phyloP scores from a whole-genome alignment of 2,797 vertebrate species.

The Acipenser oxyrinchus region DNA sequence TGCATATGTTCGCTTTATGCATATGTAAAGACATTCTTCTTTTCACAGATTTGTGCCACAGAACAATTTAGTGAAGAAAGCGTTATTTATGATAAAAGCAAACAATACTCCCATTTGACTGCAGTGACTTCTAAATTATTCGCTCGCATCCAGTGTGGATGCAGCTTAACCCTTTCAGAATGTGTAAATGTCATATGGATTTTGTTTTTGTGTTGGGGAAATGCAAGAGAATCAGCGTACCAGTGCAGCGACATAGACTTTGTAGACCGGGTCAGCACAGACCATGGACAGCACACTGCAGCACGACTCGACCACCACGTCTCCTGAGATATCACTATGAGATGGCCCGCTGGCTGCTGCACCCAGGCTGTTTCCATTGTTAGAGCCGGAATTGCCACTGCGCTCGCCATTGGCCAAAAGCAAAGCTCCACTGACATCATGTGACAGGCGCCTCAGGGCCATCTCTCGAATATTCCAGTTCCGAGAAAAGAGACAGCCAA shows the following conservation, averaged over 20 bases:
- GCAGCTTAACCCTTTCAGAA: not conserved
- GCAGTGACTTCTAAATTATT: too few relatives aligned
- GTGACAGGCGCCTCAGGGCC: conserved; percentile 77
- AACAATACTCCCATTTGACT: too few relatives aligned
- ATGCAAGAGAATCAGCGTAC: conserved; percentile 52
- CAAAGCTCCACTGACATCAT: conserved; percentile 79
- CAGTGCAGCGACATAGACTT: conserved; percentile 85
- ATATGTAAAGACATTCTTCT: too few relatives aligned
- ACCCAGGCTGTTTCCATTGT: conserved; percentile 39
- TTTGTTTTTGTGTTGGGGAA: not conserved
- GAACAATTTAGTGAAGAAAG: too few relatives aligned
- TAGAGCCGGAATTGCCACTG: conserved; percentile 60
- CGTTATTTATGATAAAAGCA: too few relatives aligned
- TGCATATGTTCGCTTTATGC: too few relatives aligned
- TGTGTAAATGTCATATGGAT: not conserved
- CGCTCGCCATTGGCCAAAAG: conserved; percentile 79
- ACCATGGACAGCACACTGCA: conserved; percentile 80
- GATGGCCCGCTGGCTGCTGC: conserved; percentile 46
- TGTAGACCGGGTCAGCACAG: conserved; percentile 84
- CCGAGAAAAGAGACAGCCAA: conserved; percentile 81
- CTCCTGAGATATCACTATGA: conserved; percentile 62
- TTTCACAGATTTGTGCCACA: too few relatives aligned
- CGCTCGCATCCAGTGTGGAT: too few relatives aligned
- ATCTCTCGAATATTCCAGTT: conserved; percentile 87
- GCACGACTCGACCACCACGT: conserved; percentile 76